Evolutionary conservation across 2,113 vertebrate species (phyloP).

Genomic region (Eudyptes chrysolophus): DNA sequence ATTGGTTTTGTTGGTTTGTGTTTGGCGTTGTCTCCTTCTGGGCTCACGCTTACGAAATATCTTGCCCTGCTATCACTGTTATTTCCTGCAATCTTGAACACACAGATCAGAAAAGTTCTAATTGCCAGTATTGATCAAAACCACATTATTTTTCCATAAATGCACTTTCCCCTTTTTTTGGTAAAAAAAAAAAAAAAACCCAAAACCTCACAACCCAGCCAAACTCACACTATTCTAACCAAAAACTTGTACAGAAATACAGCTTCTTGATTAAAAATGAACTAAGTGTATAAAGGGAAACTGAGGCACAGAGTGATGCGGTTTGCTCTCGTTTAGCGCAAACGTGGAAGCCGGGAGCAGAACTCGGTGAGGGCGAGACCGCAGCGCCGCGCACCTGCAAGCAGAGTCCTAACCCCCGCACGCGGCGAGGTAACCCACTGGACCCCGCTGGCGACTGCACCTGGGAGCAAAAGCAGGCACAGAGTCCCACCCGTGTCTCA

Average conservation of each 20-base stretch:
- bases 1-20: background rate
- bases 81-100: background rate
- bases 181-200: background rate
- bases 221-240: background rate
- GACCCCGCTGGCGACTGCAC: background rate
- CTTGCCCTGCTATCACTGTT: background rate
- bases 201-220: background rate
- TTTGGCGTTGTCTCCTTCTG: background rate
- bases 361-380: background rate
- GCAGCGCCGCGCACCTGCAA: background rate
- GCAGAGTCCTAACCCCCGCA: too few relatives aligned
- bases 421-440: background rate
- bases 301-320: rapidly evolving
- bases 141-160: background rate
- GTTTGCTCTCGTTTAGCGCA: background rate
- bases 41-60: background rate
- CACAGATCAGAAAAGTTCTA: background rate
- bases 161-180: background rate
- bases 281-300: background rate
- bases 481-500: background rate
- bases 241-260: background rate
- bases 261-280: background rate
- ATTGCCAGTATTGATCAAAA: background rate
- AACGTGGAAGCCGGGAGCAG: background rate
- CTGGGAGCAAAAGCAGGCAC: background rate